A percentile compares a stretch with the other conserved stretches of the same genome.
These are phyloP conservation scores for Salpingus planirostris DNA, from an alignment of 2,888 invertebrate species.

Conservation along the genomic window DNA sequence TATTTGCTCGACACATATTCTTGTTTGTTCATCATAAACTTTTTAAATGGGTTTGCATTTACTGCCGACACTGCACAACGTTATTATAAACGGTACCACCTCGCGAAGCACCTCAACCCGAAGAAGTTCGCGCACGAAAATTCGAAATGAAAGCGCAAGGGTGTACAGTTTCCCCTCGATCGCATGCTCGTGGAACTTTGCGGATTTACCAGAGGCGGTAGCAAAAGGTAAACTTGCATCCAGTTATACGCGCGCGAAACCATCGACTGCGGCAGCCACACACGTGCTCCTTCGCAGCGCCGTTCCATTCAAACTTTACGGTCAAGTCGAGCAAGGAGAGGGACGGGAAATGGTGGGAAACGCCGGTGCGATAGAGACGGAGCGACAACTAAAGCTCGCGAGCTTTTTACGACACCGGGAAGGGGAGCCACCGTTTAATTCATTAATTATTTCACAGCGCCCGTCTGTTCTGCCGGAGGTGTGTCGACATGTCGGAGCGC, in stretches of 20 bases:
- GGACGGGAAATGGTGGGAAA: conserved; percentile 2
- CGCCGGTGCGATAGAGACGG: conserved; percentile 1
- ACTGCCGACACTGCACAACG: too few relatives aligned
- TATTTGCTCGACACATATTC: conserved; percentile 11
- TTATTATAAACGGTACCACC: too few relatives aligned
- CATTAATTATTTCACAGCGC: conserved; percentile 20
- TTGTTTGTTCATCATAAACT: conserved; percentile 13
- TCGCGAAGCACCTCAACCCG: too few relatives aligned
- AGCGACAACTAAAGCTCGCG: background rate
- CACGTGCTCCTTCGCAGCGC: conserved; percentile 30
- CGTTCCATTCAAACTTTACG: conserved; percentile 16
- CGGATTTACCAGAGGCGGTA: too few relatives aligned
- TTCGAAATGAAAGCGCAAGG: too few relatives aligned
- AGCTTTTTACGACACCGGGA: too few relatives aligned
- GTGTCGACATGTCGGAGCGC: too few relatives aligned
- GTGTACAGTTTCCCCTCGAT: too few relatives aligned
- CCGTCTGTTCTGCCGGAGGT: conserved; percentile 20
- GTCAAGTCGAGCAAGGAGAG: conserved; percentile 7
- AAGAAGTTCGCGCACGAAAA: too few relatives aligned
- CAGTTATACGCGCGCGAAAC: conserved; percentile 30
- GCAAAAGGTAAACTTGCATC: conserved; percentile 19
- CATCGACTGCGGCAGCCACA: conserved; percentile 29
- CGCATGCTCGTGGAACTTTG: too few relatives aligned
- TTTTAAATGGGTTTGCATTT: conserved; percentile 2
- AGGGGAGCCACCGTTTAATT: conserved; percentile 6